A percentile compares a stretch with the other conserved stretches of the same genome.
Evolutionary conservation across 2,797 vertebrate species (phyloP).

Genomic region (Gymnothorax javanicus): DNA sequence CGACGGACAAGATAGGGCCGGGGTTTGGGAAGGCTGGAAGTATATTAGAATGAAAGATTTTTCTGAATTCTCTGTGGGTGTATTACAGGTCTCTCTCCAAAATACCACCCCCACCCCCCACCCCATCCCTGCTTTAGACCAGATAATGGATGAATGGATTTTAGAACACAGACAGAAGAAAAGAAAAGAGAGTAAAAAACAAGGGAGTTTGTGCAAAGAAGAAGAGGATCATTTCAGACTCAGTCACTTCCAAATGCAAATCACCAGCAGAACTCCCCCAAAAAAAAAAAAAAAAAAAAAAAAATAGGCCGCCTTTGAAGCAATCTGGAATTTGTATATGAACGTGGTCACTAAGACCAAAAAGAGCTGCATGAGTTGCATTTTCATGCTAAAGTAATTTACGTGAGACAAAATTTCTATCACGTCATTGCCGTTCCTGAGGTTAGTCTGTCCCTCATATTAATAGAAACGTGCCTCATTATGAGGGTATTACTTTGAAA

Average conservation of each 20-base stretch:
- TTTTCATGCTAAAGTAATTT: conserved; percentile 60
- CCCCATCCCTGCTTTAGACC: no score
- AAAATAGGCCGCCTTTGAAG: conserved; percentile 63
- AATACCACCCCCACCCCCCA: no score
- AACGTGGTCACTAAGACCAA: conserved; percentile 56
- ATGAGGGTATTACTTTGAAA: conserved; percentile 30
- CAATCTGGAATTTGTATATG: conserved; percentile 69
- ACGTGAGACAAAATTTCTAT: conserved; percentile 62
- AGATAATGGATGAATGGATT: conserved; percentile 19
- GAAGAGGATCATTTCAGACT: conserved; percentile 51
- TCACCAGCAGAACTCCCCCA: conserved; percentile 64
- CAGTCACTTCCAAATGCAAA: conserved; percentile 69
- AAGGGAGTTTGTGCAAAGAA: neutral
- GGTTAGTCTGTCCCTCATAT: conserved; percentile 39
- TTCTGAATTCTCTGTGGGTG: no score
- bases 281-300: no score
- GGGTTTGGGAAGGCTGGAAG: neutral
- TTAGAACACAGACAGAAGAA: conserved; percentile 62
- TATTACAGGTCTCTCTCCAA: no score
- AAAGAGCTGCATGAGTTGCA: conserved; percentile 57
- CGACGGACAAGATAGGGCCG: conserved; percentile 59
- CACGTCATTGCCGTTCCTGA: conserved; percentile 53
- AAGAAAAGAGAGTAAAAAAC: neutral
- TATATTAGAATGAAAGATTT: conserved; percentile 67
- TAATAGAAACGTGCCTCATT: conserved; percentile 37